Evolutionary conservation across 2,113 vertebrate genomes (phyloP).

Genomic region (Dermatemys mawii): DNA sequence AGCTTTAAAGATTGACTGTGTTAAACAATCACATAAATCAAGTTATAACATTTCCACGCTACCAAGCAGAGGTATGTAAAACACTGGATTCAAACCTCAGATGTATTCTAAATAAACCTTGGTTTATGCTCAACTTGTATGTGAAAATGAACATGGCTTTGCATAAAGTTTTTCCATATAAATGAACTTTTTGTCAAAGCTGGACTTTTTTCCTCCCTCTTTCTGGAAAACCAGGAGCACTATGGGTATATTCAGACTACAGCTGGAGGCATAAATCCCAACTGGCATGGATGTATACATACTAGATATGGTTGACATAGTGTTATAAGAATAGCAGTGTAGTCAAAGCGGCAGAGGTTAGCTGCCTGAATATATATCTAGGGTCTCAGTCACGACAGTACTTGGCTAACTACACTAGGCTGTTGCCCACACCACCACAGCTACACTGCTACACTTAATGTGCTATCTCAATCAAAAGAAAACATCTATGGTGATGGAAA

Average conservation of each 20-base stretch:
- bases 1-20: not conserved
- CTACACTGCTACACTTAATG: not conserved
- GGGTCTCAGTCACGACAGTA: not conserved
- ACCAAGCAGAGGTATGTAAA: not conserved
- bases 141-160: not conserved
- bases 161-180: not conserved
- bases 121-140: not conserved
- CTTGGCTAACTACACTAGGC: not conserved
- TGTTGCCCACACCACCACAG: not conserved
- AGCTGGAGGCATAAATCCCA: too few relatives aligned
- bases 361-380: not conserved
- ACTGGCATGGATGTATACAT: too few relatives aligned
- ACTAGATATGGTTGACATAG: not conserved
- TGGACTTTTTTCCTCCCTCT: not conserved
- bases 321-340: not conserved
- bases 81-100: not conserved
- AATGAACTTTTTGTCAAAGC: not conserved
- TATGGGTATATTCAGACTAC: too few relatives aligned
- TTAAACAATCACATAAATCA: not conserved
- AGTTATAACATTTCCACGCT: not conserved
- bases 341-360: not conserved
- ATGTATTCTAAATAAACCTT: not conserved
- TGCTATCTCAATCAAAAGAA: not conserved
- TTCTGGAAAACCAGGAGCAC: not conserved
- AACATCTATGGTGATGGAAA: not conserved